These are phyloP conservation scores for Pteropus rufus DNA, from an alignment of 2,797 vertebrate species.

Conservation along the genomic window DNA sequence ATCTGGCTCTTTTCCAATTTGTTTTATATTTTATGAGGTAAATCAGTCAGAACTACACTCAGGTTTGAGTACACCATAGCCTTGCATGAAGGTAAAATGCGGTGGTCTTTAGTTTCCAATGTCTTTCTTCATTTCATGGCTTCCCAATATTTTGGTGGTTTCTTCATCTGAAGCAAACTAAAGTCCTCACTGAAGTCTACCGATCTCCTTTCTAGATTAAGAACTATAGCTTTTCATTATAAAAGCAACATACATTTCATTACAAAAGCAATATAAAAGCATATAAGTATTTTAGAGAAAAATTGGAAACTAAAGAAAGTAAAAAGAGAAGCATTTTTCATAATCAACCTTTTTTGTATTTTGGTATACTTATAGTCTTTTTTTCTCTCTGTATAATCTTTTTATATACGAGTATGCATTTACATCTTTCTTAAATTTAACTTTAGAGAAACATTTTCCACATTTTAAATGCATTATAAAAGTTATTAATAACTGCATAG, in stretches of 20 bases:
- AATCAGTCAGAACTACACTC: neutral
- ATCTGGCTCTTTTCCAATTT: neutral
- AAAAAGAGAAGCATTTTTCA: neutral
- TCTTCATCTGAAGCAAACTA: neutral
- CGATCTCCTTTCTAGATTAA: neutral
- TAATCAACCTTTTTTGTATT: neutral
- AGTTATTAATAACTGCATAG: neutral
- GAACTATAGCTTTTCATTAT: neutral
- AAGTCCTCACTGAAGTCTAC: neutral
- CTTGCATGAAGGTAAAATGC: neutral
- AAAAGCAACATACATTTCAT: neutral
- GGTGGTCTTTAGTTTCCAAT: neutral
- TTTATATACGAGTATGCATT: neutral
- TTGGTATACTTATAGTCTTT: neutral
- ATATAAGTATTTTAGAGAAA: conserved; percentile 11
- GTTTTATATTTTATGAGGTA: neutral
- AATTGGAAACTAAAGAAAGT: conserved; percentile 19
- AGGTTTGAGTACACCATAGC: neutral
- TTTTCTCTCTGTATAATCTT: neutral
- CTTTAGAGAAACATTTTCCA: neutral
- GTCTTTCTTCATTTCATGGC: neutral
- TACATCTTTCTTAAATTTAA: neutral
- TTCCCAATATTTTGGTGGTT: conserved; percentile 1
- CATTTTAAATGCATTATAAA: conserved; percentile 30
- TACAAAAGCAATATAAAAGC: neutral